phyloP scores from a whole-genome alignment of 2,113 vertebrate species.

The Dissostichus mawsoni region DNA sequence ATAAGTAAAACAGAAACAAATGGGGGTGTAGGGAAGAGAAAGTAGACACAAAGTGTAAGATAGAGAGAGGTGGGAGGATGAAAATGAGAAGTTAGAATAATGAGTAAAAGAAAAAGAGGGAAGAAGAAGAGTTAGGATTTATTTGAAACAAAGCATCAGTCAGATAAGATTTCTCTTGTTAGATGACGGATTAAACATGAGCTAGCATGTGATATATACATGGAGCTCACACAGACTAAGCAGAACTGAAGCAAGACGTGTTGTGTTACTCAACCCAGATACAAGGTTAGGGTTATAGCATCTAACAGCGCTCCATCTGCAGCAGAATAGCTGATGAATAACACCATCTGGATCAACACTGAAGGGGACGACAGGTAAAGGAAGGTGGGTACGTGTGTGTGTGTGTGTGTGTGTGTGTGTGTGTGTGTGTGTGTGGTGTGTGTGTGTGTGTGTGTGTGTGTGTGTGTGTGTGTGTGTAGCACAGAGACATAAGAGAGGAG shows the following conservation, averaged over 20 bases:
- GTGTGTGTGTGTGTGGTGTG: background rate
- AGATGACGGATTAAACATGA: background rate
- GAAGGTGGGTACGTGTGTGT: slow-evolving; percentile 13
- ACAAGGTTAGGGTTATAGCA: slow-evolving; percentile 29
- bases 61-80: slow-evolving; percentile 11
- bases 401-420: slow-evolving; percentile 19
- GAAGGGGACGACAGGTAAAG: slow-evolving; percentile 52
- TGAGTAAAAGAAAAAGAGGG: slow-evolving; percentile 12
- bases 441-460: no score
- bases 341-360: slow-evolving; percentile 71
- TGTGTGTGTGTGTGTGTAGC: background rate
- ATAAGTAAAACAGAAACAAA: slow-evolving; percentile 8
- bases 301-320: slow-evolving; percentile 50
- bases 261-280: slow-evolving; percentile 24
- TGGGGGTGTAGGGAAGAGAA: slow-evolving; percentile 8
- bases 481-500: slow-evolving; percentile 1
- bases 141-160: slow-evolving; percentile 25
- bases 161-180: background rate
- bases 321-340: slow-evolving; percentile 64
- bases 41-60: background rate
- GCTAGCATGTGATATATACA: background rate
- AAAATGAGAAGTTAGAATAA: slow-evolving; percentile 25
- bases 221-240: background rate
- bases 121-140: slow-evolving; percentile 15
- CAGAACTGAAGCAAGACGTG: slow-evolving; percentile 9